A percentile compares a stretch with the other conserved stretches of the same genome.
phyloP scores from a whole-genome alignment of 2,797 vertebrate species.

The Balearica regulorum region DNA sequence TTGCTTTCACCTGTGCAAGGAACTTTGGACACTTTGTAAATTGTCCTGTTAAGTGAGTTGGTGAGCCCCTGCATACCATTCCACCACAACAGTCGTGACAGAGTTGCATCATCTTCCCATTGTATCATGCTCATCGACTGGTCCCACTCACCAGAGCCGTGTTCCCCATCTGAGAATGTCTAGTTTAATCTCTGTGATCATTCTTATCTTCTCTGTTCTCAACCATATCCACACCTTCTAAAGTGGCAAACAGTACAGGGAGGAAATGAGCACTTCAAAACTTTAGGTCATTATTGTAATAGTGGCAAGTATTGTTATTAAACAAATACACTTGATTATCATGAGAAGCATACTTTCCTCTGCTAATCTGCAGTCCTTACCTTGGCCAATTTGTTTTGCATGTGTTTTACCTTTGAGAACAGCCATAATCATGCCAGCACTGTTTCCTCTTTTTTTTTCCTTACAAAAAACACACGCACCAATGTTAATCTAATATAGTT shows the following conservation, averaged over 20 bases:
- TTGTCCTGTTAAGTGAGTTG: neutral
- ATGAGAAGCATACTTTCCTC: slow-evolving; percentile 2
- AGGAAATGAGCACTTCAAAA: slow-evolving; percentile 54
- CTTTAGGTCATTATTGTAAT: neutral
- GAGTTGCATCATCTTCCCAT: neutral
- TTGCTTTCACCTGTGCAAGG: neutral
- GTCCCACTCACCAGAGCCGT: neutral
- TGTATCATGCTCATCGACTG: fast-evolving
- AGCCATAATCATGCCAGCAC: neutral
- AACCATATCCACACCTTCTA: neutral
- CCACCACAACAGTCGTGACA: neutral
- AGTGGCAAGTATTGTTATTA: slow-evolving; percentile 30
- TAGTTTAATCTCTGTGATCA: neutral
- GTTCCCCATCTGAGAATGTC: neutral
- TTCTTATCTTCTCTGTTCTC: neutral
- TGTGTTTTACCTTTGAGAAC: neutral
- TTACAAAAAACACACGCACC: neutral
- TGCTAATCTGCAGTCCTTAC: neutral
- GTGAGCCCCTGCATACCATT: neutral
- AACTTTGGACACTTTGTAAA: fast-evolving
- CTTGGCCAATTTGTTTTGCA: neutral
- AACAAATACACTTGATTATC: slow-evolving; percentile 25
- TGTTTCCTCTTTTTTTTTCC: neutral
- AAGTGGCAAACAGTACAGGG: slow-evolving; percentile 7
- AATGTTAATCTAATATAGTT: neutral